Evolutionary conservation across 2,113 vertebrate species (phyloP), one percentile per base, ranked within the genome.

Genomic region (Tylochromis polylepis): DNA sequence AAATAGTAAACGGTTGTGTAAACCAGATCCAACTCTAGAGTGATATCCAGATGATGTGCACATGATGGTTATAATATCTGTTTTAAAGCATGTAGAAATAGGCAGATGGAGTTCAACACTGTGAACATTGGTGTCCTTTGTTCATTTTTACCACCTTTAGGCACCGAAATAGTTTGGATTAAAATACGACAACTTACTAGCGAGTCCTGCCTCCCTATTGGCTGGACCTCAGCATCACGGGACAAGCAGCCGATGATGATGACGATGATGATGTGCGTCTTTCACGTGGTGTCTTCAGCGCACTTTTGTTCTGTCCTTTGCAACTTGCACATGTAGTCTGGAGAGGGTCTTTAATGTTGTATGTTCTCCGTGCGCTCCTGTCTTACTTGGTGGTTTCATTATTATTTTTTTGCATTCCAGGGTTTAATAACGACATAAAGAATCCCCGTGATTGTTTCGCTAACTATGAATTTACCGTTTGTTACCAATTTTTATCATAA

Each of bases 171-270:
- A 41, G 0, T 10, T 70, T 72, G 22, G 41, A 24, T 29, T 46
- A 11, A 72, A 51, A 75, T 51, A 20, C 24, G 29, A 18, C 38
- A 72, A 43, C 8, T 41, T 8, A 14, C 24, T 36, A 41, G 11
- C 3, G 1, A 72, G 14, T 4, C 6, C 62, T 16, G 67, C 41
- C 67, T 75, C 24, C 8, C 2, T 6, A 29, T 18, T 49, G 41
- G 41, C n/a, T 27, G 41, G 11, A 46, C 67, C 38, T 72, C 24
- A 27, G 2, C 41, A 72, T 3, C 41, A 72, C 2, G 0, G 36
- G 15, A 75, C 1, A 5, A 29, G 41, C 67, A 18, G 22, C 24
- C n/a, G n/a, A n/a, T n/a, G n/a, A n/a, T n/a, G 0, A 0, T 24
- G 65, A 43, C 38, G 3, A 11, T 20, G 60, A 38, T 8, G 59